Percentiles rank a stretch among this genome's conserved stretches.
Conservation (phyloP, 2,113 vertebrate species). For the Calyptommatus sinebrachiatus region DNA sequence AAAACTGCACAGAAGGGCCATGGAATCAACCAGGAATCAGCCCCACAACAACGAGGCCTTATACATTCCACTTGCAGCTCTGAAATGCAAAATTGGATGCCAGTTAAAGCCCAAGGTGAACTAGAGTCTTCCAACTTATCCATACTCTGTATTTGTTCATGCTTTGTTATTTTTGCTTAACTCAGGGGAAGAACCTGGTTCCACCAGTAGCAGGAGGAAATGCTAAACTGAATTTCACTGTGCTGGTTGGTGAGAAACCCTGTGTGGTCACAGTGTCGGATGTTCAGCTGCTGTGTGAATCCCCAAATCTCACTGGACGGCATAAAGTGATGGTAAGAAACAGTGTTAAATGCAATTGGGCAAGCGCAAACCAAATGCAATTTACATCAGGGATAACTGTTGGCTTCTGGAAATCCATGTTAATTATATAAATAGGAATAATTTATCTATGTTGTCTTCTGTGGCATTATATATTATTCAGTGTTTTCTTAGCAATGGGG, state of each 20-base stretch:
- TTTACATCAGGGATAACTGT: not conserved
- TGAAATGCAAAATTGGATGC: too few relatives aligned
- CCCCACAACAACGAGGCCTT: too few relatives aligned
- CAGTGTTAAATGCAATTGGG: accelerated
- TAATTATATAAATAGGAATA: not conserved
- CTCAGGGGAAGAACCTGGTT: constrained; percentile 91
- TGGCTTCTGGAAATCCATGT: not conserved
- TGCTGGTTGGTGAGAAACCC: constrained; percentile 92
- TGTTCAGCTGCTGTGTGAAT: constrained; percentile 94
- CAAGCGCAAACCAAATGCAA: not conserved
- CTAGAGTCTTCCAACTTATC: not conserved
- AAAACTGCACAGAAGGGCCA: too few relatives aligned
- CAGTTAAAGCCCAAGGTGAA: not conserved
- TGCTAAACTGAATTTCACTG: constrained; percentile 92
- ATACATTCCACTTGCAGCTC: not conserved
- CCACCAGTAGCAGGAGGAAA: constrained; percentile 89
- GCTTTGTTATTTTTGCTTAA: not conserved
- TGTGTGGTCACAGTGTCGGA: constrained; percentile 92
- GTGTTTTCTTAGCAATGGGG: not conserved
- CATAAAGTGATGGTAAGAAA: constrained; percentile 94
- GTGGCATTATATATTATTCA: not conserved
- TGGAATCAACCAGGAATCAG: too few relatives aligned
- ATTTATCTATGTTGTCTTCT: not conserved
- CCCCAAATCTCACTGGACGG: constrained; percentile 91
- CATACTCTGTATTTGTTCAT: not conserved